phyloP scores from a whole-genome alignment of 2,888 invertebrate genomes.

The Trachelus tabidus region DNA sequence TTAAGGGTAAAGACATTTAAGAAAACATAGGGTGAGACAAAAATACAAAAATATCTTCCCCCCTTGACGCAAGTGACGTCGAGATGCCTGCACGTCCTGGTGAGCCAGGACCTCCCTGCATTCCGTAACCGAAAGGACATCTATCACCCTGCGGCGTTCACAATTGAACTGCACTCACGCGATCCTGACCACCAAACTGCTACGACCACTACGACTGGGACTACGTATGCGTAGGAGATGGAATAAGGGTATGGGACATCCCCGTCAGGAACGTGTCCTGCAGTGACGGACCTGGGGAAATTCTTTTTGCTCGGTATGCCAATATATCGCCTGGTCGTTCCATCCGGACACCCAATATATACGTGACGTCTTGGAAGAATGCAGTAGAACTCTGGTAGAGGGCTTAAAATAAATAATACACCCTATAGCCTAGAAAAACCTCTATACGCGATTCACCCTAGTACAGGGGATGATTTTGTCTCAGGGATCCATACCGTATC shows the following conservation, averaged over 20 bases:
- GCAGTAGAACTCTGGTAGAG: slow-evolving; percentile 28
- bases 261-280: slow-evolving; percentile 27
- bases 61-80: background rate
- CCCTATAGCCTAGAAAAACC: slow-evolving; percentile 25
- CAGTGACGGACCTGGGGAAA: slow-evolving; percentile 46
- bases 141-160: slow-evolving; percentile 57
- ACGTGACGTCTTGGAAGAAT: slow-evolving; percentile 64
- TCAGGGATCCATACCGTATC: background rate
- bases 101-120: slow-evolving; percentile 41
- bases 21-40: background rate
- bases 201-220: background rate
- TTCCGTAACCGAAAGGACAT: slow-evolving; percentile 60
- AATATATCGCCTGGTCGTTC: slow-evolving; percentile 57
- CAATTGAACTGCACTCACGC: slow-evolving; percentile 51
- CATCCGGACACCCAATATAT: slow-evolving; percentile 39
- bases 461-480: slow-evolving; percentile 11
- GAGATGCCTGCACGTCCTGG: slow-evolving; percentile 1
- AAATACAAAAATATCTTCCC: background rate
- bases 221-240: background rate
- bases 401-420: slow-evolving; percentile 58
- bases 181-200: slow-evolving; percentile 6
- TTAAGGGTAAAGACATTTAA: background rate
- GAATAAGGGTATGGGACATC: background rate
- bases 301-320: slow-evolving; percentile 65
- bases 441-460: slow-evolving; percentile 10